phyloP scores from a whole-genome alignment of 2,797 vertebrate genomes.

The Etheostoma perlongum region DNA sequence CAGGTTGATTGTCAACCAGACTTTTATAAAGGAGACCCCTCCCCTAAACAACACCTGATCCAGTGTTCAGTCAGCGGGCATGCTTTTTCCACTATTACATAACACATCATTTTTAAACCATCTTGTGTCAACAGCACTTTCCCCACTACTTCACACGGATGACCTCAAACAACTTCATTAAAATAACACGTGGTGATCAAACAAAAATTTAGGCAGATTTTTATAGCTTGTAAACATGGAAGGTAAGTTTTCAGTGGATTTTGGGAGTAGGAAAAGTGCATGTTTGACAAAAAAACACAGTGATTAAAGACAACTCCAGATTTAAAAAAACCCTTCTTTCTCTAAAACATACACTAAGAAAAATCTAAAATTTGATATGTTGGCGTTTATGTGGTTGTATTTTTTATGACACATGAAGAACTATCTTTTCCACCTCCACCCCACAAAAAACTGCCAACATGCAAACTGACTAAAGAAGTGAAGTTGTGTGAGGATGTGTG shows the following conservation, averaged over 20 bases:
- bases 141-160: no score
- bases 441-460: background rate
- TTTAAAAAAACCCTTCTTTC: no score
- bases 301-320: no score
- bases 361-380: no score
- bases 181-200: background rate
- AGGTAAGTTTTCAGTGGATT: background rate
- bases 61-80: background rate
- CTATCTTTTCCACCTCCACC: background rate
- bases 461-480: background rate
- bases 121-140: no score
- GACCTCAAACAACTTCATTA: background rate
- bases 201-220: background rate
- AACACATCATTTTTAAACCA: conserved; percentile 2
- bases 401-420: background rate
- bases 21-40: conserved; percentile 60
- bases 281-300: no score
- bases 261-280: background rate
- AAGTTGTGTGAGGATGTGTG: background rate
- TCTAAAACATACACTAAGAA: background rate
- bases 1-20: background rate
- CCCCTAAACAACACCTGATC: conserved; percentile 45
- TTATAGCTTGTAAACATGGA: background rate
- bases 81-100: conserved; percentile 42
- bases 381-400: background rate